These are phyloP conservation scores for Sternotherus odoratus DNA, from an alignment of 2,797 vertebrate genomes.

Conservation along the genomic window DNA sequence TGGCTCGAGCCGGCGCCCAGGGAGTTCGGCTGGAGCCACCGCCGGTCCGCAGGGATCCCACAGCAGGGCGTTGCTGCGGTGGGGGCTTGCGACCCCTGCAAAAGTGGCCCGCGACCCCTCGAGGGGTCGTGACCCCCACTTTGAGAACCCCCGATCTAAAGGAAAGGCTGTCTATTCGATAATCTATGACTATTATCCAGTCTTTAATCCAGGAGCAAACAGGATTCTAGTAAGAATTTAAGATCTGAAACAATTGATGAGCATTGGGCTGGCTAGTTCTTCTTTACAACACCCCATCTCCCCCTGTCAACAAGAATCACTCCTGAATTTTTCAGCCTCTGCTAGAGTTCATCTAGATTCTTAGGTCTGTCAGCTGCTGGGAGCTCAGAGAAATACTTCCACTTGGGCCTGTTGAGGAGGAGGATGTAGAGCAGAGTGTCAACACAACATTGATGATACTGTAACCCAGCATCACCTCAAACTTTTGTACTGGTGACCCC, in stretches of 20 bases:
- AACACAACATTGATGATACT: not conserved
- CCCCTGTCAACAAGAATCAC: not conserved
- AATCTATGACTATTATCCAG: not conserved
- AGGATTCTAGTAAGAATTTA: not conserved
- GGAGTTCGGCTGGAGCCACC: too few species aligned
- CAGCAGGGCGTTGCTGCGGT: too few species aligned
- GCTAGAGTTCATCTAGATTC: not conserved
- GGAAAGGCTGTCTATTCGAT: not conserved
- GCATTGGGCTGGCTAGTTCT: not conserved
- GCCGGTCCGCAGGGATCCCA: too few species aligned
- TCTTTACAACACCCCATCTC: not conserved
- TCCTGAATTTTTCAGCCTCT: not conserved
- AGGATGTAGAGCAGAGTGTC: not conserved
- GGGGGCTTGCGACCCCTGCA: too few species aligned
- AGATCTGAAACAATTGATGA: not conserved
- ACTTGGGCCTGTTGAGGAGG: not conserved
- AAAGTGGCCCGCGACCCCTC: too few species aligned
- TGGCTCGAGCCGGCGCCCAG: too few species aligned
- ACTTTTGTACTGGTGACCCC: too few species aligned
- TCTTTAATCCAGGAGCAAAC: not conserved
- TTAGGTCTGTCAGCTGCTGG: not conserved
- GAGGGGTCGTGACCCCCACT: too few species aligned
- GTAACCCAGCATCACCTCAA: too few species aligned
- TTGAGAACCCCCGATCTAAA: too few species aligned
- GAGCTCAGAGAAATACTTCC: not conserved